Percentiles rank a stretch among this genome's conserved stretches.
phyloP scores from a whole-genome alignment of 2,888 invertebrate genomes.

The Buathra laborator region DNA sequence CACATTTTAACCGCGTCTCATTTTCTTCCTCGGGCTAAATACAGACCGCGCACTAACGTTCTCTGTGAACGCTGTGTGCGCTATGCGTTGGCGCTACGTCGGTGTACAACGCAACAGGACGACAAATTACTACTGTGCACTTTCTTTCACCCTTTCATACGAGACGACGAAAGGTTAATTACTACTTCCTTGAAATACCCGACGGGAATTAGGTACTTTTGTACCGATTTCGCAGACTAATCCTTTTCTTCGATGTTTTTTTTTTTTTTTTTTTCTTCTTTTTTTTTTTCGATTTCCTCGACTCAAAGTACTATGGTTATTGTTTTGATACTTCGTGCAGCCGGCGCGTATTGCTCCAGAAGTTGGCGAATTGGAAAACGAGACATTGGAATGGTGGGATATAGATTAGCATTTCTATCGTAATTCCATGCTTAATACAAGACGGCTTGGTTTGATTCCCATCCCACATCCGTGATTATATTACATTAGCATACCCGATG shows the following conservation, averaged over 20 bases:
- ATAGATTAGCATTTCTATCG: conserved; percentile 13
- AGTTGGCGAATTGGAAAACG: background rate
- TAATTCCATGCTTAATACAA: conserved; percentile 51
- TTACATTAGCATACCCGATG: conserved; percentile 73
- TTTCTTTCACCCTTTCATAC: background rate
- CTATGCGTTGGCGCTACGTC: conserved; percentile 19
- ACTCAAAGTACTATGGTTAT: background rate
- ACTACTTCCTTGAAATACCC: background rate
- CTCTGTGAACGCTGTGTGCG: background rate
- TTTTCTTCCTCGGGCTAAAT: conserved; percentile 57
- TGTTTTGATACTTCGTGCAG: background rate
- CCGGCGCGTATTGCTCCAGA: background rate
- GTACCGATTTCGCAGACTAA: background rate
- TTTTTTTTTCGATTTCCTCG: no score
- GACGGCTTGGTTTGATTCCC: conserved; percentile 64
- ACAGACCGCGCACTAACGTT: conserved; percentile 16
- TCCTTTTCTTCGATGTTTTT: background rate
- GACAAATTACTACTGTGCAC: conserved; percentile 26
- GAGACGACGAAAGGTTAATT: conserved; percentile 9
- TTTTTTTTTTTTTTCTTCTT: no score
- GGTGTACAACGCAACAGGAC: background rate
- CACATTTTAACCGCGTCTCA: conserved; percentile 61
- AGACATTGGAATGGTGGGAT: background rate
- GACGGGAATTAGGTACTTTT: background rate
- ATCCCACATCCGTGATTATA: conserved; percentile 72